Percentiles rank a stretch among this genome's conserved stretches.
phyloP scores from a whole-genome alignment of 2,113 vertebrate species.

The Poicephalus meyeri region DNA sequence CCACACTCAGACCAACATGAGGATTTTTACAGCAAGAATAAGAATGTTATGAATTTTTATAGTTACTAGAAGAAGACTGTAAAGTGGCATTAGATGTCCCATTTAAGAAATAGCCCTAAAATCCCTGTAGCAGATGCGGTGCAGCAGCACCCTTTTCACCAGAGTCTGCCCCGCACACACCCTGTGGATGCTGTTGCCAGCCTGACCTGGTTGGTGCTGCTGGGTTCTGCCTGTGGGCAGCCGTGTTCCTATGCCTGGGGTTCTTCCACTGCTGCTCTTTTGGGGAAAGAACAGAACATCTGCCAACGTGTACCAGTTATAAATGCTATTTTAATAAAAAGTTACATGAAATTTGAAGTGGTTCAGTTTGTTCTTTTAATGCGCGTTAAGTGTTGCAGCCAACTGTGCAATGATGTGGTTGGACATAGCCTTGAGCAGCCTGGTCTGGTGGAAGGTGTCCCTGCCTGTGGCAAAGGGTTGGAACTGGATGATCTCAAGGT shows the following conservation, averaged over 20 bases:
- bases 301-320: conserved; percentile 56
- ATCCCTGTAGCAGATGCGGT: neutral
- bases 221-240: neutral
- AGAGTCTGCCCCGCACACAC: neutral
- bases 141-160: neutral
- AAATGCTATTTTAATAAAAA: conserved; percentile 80
- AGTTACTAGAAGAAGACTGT: neutral
- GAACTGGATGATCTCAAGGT: neutral
- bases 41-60: neutral
- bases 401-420: neutral
- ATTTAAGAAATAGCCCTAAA: neutral
- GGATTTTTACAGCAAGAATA: neutral
- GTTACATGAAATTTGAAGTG: conserved; percentile 11
- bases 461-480: neutral
- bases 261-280: neutral
- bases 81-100: neutral
- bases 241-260: neutral
- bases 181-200: neutral
- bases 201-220: neutral
- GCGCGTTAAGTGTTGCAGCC: neutral
- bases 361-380: conserved; percentile 3
- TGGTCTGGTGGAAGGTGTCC: neutral
- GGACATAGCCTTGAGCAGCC: neutral
- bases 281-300: conserved; percentile 25
- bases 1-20: neutral